Percentiles rank a stretch among this genome's conserved stretches.
Conservation (phyloP, 2,113 vertebrate species). For the Oenanthe melanoleuca region DNA sequence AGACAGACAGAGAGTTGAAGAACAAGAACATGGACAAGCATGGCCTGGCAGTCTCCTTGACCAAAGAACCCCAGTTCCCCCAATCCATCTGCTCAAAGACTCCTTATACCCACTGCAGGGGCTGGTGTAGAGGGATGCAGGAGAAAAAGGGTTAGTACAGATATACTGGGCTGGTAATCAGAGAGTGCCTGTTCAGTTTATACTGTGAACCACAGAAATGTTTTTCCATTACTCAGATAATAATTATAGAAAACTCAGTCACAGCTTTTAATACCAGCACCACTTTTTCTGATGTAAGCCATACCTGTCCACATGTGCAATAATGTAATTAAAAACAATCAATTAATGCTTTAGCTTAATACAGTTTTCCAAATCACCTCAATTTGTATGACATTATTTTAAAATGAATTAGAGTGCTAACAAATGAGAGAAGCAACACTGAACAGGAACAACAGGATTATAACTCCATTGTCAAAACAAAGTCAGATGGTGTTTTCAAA, state of each 20-base stretch:
- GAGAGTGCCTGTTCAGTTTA: neutral
- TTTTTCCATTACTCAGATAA: neutral
- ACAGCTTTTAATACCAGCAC: neutral
- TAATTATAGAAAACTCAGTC: neutral
- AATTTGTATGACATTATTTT: conserved; percentile 53
- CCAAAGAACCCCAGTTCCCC: neutral
- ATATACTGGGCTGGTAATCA: neutral
- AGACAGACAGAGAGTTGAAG: neutral
- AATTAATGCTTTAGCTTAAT: conserved; percentile 46
- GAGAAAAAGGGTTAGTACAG: conserved; percentile 40
- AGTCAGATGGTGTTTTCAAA: conserved; percentile 2
- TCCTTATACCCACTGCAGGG: conserved; percentile 67
- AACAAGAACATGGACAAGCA: neutral
- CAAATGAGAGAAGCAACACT: conserved; percentile 10
- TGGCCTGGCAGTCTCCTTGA: conserved; percentile 9
- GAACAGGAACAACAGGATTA: neutral
- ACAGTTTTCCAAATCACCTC: conserved; percentile 21
- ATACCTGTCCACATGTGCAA: neutral
- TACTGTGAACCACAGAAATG: neutral
- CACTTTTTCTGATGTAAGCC: neutral
- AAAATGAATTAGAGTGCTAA: conserved; percentile 48
- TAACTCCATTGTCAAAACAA: conserved; percentile 8
- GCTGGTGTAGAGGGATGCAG: conserved; percentile 28
- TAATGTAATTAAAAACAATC: conserved; percentile 32
- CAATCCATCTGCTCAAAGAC: conserved; percentile 44